A percentile compares a stretch with the other conserved stretches of the same genome.
Conservation (phyloP, 2,113 vertebrate genomes). For the Hippocampus comes region DNA sequence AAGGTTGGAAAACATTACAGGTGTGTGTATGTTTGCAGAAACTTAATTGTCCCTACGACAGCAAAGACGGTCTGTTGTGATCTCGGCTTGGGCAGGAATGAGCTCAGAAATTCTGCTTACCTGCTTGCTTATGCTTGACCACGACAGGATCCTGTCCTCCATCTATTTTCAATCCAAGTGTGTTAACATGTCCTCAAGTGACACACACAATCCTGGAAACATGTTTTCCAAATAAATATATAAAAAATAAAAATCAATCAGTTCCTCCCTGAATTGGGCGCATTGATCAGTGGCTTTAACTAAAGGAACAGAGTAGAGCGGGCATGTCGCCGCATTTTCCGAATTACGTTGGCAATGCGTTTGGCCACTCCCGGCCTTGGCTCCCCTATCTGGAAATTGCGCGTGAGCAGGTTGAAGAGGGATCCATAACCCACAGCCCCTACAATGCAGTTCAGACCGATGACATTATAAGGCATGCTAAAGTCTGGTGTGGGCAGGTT, state of each 20-base stretch:
- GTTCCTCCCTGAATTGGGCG: conserved; percentile 35
- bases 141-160: background rate
- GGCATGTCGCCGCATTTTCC: conserved; percentile 67
- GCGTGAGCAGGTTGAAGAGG: conserved; percentile 93
- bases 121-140: background rate
- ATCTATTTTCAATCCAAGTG: background rate
- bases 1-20: background rate
- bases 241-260: background rate
- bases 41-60: background rate
- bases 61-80: background rate
- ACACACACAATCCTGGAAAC: background rate
- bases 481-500: conserved; percentile 95
- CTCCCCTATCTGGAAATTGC: conserved; percentile 88
- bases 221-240: background rate
- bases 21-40: background rate
- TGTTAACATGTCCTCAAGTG: background rate
- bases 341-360: conserved; percentile 83
- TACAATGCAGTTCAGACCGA: conserved; percentile 96
- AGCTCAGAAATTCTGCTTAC: background rate
- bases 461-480: conserved; percentile 99
- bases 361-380: conserved; percentile 79
- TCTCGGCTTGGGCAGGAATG: no score
- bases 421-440: conserved; percentile 96
- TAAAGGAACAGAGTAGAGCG: conserved; percentile 20
- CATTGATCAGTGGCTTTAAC: conserved; percentile 29